Evolutionary conservation across 2,113 vertebrate species (phyloP).

Genomic region (Fulmarus glacialis): DNA sequence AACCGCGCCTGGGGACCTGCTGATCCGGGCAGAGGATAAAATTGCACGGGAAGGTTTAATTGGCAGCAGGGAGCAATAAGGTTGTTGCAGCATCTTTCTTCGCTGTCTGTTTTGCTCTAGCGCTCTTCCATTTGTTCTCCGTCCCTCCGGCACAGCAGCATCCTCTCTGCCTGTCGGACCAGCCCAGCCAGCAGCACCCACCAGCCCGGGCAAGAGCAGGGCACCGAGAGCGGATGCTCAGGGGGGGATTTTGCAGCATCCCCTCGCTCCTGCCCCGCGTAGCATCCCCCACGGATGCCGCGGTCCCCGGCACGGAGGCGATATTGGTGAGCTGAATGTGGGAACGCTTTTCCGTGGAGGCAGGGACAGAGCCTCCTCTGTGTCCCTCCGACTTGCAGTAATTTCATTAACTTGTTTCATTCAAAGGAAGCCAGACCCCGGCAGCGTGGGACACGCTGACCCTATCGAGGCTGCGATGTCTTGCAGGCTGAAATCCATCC

Average conservation of each 20-base stretch:
- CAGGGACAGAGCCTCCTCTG: background rate
- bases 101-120: background rate
- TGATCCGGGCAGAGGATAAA: accelerated
- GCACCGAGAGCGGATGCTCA: accelerated
- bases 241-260: background rate
- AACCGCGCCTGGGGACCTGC: accelerated
- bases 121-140: too few species aligned
- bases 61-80: background rate
- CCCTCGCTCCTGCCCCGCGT: accelerated
- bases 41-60: accelerated
- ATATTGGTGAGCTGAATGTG: background rate
- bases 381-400: background rate
- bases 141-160: accelerated
- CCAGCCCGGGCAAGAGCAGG: background rate
- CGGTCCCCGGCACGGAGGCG: background rate
- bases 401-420: background rate
- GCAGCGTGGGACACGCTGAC: background rate
- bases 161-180: background rate
- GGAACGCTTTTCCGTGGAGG: background rate
- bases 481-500: background rate
- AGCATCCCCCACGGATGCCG: background rate
- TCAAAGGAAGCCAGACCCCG: background rate
- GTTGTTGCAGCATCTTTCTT: background rate
- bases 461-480: accelerated
- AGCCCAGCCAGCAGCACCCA: background rate